Conservation (phyloP, 2,888 invertebrate genomes). For the Caenorhabditis wallacei region DNA sequence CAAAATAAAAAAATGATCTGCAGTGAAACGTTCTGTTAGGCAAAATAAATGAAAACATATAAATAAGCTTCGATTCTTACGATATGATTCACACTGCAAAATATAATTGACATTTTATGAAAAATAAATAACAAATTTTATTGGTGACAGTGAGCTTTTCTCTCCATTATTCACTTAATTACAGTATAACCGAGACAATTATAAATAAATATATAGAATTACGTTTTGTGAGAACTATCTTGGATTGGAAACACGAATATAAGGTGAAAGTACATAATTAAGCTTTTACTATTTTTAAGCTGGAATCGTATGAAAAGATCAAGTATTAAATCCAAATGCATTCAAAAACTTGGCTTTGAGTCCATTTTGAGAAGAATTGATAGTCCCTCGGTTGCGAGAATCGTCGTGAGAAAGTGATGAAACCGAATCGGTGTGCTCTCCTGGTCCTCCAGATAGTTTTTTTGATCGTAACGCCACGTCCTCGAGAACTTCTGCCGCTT, state of each 20-base stretch:
- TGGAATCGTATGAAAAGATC: not conserved
- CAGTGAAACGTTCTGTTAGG: too few relatives aligned
- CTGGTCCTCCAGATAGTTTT: conserved; percentile 83
- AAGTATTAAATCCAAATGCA: conserved; percentile 12
- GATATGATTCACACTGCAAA: too few relatives aligned
- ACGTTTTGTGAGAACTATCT: too few relatives aligned
- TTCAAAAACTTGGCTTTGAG: conserved; percentile 8
- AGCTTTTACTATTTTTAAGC: too few relatives aligned
- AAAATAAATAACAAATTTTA: not conserved
- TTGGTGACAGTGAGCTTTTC: not conserved
- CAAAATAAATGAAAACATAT: too few relatives aligned
- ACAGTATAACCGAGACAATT: not conserved
- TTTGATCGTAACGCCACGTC: conserved; percentile 97
- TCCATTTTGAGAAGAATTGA: not conserved
- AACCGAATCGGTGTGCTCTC: not conserved
- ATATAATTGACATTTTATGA: too few relatives aligned
- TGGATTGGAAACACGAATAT: too few relatives aligned
- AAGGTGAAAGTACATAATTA: too few relatives aligned
- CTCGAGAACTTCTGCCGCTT: conserved; percentile 98
- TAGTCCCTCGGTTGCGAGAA: not conserved
- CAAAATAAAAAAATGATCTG: too few relatives aligned
- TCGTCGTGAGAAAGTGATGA: not conserved
- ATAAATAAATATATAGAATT: not conserved
- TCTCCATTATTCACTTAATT: not conserved
- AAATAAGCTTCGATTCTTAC: too few relatives aligned